A percentile compares a stretch with the other conserved stretches of the same genome.
Evolutionary conservation across 2,888 invertebrate species (phyloP).

Genomic region (Margaritifera margaritifera): DNA sequence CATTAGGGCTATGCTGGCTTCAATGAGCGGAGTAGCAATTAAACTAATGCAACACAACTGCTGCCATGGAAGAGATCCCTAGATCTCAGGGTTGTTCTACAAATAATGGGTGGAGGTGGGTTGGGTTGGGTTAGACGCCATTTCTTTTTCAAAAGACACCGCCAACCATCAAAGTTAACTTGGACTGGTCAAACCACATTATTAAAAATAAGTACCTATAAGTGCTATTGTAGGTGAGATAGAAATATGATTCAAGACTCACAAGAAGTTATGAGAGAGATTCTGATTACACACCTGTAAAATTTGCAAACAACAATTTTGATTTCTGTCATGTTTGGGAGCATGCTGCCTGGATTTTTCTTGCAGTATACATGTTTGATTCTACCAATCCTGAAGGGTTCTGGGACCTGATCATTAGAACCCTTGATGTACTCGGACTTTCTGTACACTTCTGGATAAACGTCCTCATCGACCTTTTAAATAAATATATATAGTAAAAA

Average conservation of each 20-base stretch:
- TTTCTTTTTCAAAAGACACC: too few species aligned
- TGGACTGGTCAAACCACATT: too few species aligned
- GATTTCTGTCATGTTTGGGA: slow-evolving; percentile 78
- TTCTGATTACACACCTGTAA: slow-evolving; percentile 60
- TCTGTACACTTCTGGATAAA: slow-evolving; percentile 86
- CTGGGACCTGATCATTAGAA: slow-evolving; percentile 82
- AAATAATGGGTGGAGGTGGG: too few species aligned
- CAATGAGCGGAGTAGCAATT: too few species aligned
- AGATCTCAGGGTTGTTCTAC: too few species aligned
- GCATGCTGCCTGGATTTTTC: slow-evolving; percentile 72
- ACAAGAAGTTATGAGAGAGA: not conserved
- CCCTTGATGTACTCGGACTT: slow-evolving; percentile 83
- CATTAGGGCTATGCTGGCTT: too few species aligned
- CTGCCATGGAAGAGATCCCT: too few species aligned
- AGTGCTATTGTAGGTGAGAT: not conserved
- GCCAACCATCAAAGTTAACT: too few species aligned
- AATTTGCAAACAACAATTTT: slow-evolving; percentile 81
- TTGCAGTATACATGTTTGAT: slow-evolving; percentile 79
- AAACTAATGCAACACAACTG: too few species aligned
- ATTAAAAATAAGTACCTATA: too few species aligned
- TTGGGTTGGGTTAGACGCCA: too few species aligned
- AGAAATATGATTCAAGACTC: not conserved
- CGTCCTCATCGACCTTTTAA: slow-evolving; percentile 78
- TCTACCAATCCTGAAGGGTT: slow-evolving; percentile 84
- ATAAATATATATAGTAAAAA: not conserved